Base-by-base conservation (phyloP, 2,888 invertebrate genomes). In the Euplagia quadripunctaria region DNA sequence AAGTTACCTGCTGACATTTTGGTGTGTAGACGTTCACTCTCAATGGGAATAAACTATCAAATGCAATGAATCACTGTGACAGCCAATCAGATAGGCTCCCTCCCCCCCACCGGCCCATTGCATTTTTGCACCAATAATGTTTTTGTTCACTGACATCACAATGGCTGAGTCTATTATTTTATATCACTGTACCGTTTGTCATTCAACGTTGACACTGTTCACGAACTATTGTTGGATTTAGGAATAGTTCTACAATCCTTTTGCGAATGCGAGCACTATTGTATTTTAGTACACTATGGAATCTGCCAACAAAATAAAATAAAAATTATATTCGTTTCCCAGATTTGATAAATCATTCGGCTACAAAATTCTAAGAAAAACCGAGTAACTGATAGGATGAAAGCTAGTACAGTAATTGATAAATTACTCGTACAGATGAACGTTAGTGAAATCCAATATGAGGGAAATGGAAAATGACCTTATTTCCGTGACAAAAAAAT, bases 1-100 rank as follows among this genome's bases (percentile, higher is more conserved):
- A 79, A 82, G 79, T 91, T 92, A 95, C 95, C 95, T 93, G 95
- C 94, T 79, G 95, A 95, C 95, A 95, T 95, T 86, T 91, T 92
- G 89, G 80, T 77, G 82, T 79, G 77, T 75, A 82, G 80, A 82
- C 83, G 87, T 90, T 87, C 78, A 79, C 74, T 80, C 80, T 89
- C 85, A 91, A 83, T 89, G 87, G 86, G 77, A 85, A 81, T 81
- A 85, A 73, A 82, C 77, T 82, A 86, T 87, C 81, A 86, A 88
- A 86, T 90, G 88, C 87, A 83, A 86, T 87, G 79, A 85, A 86
- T 89, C 88, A 88, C 86, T 75, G 78, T 85, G 85, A 86, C 87
- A 89, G 82, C 88, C 87, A 87, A 88, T 87, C 85, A 89, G 82
- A 85, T 80, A 83, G 77, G 79, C 81, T 67, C 78, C 82, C 80